phyloP scores from a whole-genome alignment of 2,113 vertebrate species.

The Syngnathus typhle region DNA sequence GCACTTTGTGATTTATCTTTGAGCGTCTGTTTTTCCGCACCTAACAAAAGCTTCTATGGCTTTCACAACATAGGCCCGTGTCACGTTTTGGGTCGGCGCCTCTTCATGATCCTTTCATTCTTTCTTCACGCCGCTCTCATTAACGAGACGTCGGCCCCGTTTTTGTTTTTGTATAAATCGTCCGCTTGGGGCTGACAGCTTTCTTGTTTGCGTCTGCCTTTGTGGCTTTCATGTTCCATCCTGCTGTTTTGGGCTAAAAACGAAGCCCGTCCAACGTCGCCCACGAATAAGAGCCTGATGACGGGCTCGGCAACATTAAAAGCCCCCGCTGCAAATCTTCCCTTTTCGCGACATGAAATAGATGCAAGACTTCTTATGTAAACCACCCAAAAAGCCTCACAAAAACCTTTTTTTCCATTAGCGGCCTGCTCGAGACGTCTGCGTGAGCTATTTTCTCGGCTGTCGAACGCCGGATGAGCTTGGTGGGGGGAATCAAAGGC shows the following conservation, averaged over 20 bases:
- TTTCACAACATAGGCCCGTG: constrained; percentile 35
- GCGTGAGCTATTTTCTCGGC: constrained; percentile 50
- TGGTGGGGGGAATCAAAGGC: constrained; percentile 51
- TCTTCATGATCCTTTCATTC: constrained; percentile 21
- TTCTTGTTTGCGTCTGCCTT: constrained; percentile 34
- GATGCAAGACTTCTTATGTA: constrained; percentile 43
- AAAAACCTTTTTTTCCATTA: constrained; percentile 41
- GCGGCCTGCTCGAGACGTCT: constrained; percentile 36
- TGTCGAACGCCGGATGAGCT: constrained; percentile 45
- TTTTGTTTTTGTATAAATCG: constrained; percentile 12
- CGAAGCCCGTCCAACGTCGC: constrained; percentile 16
- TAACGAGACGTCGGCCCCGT: constrained; percentile 11
- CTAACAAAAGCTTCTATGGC: constrained; percentile 42
- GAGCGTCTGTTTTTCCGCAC: constrained; percentile 12
- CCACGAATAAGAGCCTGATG: constrained; percentile 36
- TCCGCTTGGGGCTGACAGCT: constrained; percentile 27
- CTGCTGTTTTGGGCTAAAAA: constrained; percentile 31
- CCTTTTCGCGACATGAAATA: constrained; percentile 49
- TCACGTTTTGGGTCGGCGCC: constrained; percentile 7
- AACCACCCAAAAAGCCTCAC: constrained; percentile 52
- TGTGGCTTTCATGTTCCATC: constrained; percentile 21
- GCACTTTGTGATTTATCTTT: neutral
- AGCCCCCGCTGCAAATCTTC: constrained; percentile 48
- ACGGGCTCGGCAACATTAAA: constrained; percentile 28
- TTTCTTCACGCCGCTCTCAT: constrained; percentile 3